Evolutionary conservation across 2,888 invertebrate species (phyloP).

Genomic region (Ashinkailepas kermadecensis): DNA sequence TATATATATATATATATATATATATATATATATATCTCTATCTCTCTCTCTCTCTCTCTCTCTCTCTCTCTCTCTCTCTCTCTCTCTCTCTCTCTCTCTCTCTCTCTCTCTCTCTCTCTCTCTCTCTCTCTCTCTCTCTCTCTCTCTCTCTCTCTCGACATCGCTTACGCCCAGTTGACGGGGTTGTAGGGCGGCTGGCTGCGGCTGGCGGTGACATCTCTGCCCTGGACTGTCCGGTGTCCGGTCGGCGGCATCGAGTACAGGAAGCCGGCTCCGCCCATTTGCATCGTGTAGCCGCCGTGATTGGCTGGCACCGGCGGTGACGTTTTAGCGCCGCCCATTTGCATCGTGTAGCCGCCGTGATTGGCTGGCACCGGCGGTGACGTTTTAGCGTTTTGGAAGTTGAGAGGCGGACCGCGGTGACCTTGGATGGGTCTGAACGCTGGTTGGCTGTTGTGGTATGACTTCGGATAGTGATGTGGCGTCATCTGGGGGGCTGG

Average conservation of each 20-base stretch:
- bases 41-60: too few species aligned
- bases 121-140: too few species aligned
- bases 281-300: background rate
- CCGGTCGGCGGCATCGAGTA: background rate
- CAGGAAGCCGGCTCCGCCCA: background rate
- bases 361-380: background rate
- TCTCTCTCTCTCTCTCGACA: background rate
- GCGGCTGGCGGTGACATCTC: background rate
- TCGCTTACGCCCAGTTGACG: background rate
- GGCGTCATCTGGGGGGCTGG: too few species aligned
- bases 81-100: too few species aligned
- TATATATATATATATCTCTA: too few species aligned
- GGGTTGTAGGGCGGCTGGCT: background rate
- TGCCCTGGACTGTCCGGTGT: background rate
- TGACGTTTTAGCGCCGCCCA: background rate
- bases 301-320: background rate
- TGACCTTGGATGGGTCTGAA: constrained; percentile 1
- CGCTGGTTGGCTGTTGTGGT: background rate
- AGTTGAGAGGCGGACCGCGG: background rate
- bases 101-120: too few species aligned
- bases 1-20: too few species aligned
- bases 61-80: too few species aligned
- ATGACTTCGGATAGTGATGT: too few species aligned
- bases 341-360: background rate
- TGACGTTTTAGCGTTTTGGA: background rate